A percentile compares a stretch with the other conserved stretches of the same genome.
Conservation (phyloP, 2,797 vertebrate genomes). For the Poliocrania exsul region DNA sequence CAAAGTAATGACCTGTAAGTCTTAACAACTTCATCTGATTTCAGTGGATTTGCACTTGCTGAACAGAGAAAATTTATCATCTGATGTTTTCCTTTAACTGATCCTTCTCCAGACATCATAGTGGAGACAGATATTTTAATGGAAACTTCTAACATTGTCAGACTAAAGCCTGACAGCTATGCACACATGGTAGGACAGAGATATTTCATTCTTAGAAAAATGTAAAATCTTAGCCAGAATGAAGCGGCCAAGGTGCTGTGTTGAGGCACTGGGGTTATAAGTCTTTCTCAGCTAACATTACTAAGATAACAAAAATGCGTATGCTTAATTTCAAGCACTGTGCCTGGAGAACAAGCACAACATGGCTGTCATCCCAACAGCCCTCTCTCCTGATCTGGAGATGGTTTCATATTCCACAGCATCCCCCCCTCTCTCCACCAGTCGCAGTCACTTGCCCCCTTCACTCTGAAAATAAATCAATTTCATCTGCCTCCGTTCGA, state of each 20-base stretch:
- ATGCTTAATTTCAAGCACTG: slow-evolving; percentile 19
- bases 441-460: slow-evolving; percentile 27
- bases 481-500: slow-evolving; percentile 63
- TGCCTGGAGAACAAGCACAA: slow-evolving; percentile 25
- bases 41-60: not conserved
- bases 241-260: not conserved
- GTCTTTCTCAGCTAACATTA: not conserved
- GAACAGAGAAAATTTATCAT: not conserved
- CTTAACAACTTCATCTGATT: not conserved
- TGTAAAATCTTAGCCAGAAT: not conserved
- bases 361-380: slow-evolving; percentile 40
- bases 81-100: not conserved
- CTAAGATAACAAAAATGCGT: slow-evolving; percentile 28
- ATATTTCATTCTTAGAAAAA: not conserved
- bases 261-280: not conserved
- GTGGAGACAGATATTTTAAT: not conserved
- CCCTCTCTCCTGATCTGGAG: slow-evolving; percentile 40
- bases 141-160: not conserved
- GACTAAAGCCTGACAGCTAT: not conserved
- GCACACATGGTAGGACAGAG: not conserved
- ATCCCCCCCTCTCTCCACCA: not conserved
- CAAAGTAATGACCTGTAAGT: not conserved
- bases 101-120: not conserved
- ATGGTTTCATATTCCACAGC: slow-evolving; percentile 59
- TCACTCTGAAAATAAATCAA: slow-evolving; percentile 76